Base-by-base conservation (phyloP, 2,888 invertebrate species). In the Cordilura impudica region DNA sequence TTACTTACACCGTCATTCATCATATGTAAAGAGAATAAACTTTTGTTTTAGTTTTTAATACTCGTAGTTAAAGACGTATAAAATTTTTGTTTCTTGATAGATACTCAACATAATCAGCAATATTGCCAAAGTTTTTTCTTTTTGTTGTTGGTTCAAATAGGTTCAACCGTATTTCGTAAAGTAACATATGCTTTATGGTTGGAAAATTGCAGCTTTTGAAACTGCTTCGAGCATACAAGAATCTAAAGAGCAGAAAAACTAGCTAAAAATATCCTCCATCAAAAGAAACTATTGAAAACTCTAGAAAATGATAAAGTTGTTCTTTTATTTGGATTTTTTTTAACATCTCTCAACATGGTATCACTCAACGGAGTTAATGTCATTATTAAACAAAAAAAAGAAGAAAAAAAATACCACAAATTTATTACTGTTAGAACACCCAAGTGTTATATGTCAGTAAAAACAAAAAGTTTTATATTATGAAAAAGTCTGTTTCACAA, bases 391-490 rank as follows among this genome's bases (percentile, higher is more conserved):
- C n/a, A n/a, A n/a, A n/a, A n/a, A n/a, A n/a, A n/a, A n/a, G n/a
- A n/a, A n/a, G n/a, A n/a, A n/a, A n/a, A 26, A 26, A 26, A 39
- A 39, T 4, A 39, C 4, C 35, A 39, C 35, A 39, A 39, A 12
- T n/a, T 39, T 1, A 1, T 43, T 60, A 19, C 23, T 19, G 5
- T 31, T n/a, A 54, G 14, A 75, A 29, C 3, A 63, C 43, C 69
- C 29, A 69, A 70, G 63, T 63, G 54, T 70, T 69, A 43, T 49
- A 56, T 56, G 51, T 54, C 60, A 67, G 60, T 29, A 31, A 29
- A 29, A 56, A 49, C 10, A 61, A 70, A 51, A 69, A 75, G 39
- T 75, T 69, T 69, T 18, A 18, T 12, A 7, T 60, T 10, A 47
- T 47, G n/a, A n/a, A 49, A 23, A 61, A 39, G 10, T 54, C 21